phyloP scores from a whole-genome alignment of 2,113 vertebrate species.

The Semicossyphus pulcher region DNA sequence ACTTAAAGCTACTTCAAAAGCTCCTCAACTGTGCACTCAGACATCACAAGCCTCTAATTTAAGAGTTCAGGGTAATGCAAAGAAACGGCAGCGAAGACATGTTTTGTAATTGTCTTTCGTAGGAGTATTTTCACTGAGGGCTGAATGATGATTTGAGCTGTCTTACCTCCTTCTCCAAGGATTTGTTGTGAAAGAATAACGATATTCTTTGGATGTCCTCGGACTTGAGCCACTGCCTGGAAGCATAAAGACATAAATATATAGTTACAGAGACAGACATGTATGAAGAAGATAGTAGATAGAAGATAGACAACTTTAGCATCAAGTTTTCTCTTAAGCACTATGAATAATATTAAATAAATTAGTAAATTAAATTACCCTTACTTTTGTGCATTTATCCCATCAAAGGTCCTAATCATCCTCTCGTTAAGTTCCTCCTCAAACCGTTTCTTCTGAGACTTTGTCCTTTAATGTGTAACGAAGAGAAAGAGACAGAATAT shows the following conservation, averaged over 20 bases:
- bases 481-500: constrained; percentile 19
- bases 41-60: constrained; percentile 4
- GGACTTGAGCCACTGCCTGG: constrained; percentile 97
- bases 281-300: too few species aligned
- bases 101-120: constrained; percentile 1
- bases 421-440: constrained; percentile 97
- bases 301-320: too few species aligned
- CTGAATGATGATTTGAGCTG: constrained; percentile 34
- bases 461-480: constrained; percentile 85
- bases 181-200: constrained; percentile 96
- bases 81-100: neutral
- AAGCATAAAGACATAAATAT: constrained; percentile 36
- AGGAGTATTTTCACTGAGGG: neutral
- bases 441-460: constrained; percentile 97
- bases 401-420: constrained; percentile 97
- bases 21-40: neutral
- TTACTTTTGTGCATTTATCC: constrained; percentile 98
- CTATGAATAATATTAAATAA: too few species aligned
- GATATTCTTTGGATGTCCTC: constrained; percentile 99
- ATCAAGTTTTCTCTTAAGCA: too few species aligned
- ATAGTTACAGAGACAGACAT: neutral
- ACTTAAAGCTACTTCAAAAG: constrained; percentile 14
- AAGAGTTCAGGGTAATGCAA: constrained; percentile 7
- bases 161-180: constrained; percentile 95
- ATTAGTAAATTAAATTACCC: constrained; percentile 39